Evolutionary conservation across 2,888 invertebrate species (phyloP), one percentile per base, ranked within the genome.

Genomic region (Oscheius sp.): DNA sequence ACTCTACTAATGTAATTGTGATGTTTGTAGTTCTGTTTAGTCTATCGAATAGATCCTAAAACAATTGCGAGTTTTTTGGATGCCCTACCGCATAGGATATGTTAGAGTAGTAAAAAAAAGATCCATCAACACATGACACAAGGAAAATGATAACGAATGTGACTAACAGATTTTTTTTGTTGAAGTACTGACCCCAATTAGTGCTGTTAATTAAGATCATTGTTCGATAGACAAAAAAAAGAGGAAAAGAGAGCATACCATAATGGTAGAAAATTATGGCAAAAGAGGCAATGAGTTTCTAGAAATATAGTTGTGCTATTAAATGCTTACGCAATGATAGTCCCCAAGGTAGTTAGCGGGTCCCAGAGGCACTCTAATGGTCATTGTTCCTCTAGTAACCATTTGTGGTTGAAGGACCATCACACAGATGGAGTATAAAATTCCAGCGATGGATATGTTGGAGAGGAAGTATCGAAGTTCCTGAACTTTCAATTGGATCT

Each of bases 381-480:
- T 71, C 75, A 75, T 75, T 0, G 73, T 50, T 12, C 71, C 73
- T 30, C 75, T 62, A 1, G 70, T 57, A 2, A 75, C 57, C 17
- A 62, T 57, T 67, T 72, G 73, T 2, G 73, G 73, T 49, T 75
- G 75, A 22, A 75, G 71, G 12, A 62, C 33, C 2, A 73, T 57
- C 9, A 73, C 47, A 33, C 71, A 64, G 0, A 67, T 26, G 24
- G 59, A 28, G 63, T 73, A 70, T 22, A 71, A 9, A 12, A 71
- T 41, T 17, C 71, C 73, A 22, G 73, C 45, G 9, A 59, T 68
- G 14, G 75, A 69, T 20, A 75, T 71, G 51, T 75, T 75, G 1
- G 75, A 75, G 33, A 75, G 54, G 49, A 75, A 75, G 28, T 75
- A 75, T 6, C 75, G 75, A 2, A 75, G 68, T 36, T 75, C 73